phyloP scores from a whole-genome alignment of 2,888 invertebrate genomes.

The Coleophora deauratella region DNA sequence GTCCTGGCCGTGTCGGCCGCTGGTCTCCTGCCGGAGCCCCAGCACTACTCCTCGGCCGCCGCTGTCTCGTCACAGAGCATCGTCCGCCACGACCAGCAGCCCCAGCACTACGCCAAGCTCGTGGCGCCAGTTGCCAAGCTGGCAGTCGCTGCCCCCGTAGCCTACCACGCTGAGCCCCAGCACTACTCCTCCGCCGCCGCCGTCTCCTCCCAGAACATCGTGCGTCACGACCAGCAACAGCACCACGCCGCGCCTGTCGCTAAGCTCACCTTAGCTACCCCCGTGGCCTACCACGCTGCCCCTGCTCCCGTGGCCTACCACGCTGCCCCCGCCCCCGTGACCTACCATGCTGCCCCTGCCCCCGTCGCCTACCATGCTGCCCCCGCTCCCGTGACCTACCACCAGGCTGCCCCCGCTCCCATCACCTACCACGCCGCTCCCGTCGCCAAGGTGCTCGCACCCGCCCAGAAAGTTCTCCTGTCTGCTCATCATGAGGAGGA shows the following conservation, averaged over 20 bases:
- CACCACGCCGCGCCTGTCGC: conserved; percentile 18
- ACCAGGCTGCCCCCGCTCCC: conserved; percentile 38
- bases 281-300: conserved; percentile 22
- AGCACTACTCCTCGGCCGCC: conserved; percentile 47
- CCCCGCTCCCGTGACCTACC: conserved; percentile 23
- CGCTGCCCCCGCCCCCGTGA: conserved; percentile 20
- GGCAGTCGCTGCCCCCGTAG: conserved; percentile 18
- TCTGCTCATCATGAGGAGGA: conserved; percentile 36
- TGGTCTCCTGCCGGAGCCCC: conserved; percentile 45
- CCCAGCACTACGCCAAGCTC: conserved; percentile 8
- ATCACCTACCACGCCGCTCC: conserved; percentile 35
- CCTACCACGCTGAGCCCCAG: conserved; percentile 26
- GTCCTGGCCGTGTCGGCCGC: conserved; percentile 54
- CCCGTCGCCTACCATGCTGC: conserved; percentile 20
- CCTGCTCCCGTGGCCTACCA: conserved; percentile 20
- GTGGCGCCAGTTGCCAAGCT: conserved; percentile 6
- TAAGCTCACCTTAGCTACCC: conserved; percentile 15
- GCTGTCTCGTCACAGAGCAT: conserved; percentile 60
- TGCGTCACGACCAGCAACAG: conserved; percentile 23
- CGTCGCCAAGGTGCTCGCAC: conserved; percentile 29
- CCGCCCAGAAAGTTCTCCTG: conserved; percentile 27
- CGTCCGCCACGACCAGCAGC: conserved; percentile 32
- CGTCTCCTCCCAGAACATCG: conserved; percentile 20
- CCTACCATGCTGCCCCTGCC: conserved; percentile 26
- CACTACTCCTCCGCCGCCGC: conserved; percentile 14